phyloP scores from a whole-genome alignment of 2,797 vertebrate genomes.

The Phalanger gymnotis region DNA sequence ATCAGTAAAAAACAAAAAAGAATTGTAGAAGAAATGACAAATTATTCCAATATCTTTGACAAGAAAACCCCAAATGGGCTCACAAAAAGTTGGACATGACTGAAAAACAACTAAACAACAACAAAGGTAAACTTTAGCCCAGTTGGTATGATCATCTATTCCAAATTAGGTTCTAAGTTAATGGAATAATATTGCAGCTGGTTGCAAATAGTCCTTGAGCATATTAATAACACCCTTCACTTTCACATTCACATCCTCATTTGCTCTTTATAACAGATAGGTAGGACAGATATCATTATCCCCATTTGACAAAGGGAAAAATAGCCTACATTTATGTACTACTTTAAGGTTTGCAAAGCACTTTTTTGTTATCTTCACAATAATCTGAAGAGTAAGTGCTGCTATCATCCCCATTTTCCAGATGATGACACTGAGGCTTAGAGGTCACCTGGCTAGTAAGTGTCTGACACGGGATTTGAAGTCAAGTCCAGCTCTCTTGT shows the following conservation, averaged over 20 bases:
- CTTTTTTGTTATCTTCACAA: neutral
- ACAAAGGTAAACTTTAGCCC: neutral
- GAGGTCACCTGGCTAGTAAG: neutral
- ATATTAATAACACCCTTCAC: neutral
- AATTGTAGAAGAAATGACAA: neutral
- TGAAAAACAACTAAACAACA: neutral
- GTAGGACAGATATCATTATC: neutral
- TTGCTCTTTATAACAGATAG: neutral
- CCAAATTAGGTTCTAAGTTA: neutral
- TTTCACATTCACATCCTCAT: neutral
- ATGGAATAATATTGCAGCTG: neutral
- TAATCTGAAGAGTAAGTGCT: neutral
- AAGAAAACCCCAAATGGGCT: neutral
- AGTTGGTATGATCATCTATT: neutral
- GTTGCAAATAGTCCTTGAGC: neutral
- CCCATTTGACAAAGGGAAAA: neutral
- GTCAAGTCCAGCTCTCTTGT: neutral
- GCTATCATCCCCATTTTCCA: neutral
- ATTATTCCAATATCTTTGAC: neutral
- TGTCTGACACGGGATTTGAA: neutral
- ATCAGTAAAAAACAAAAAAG: neutral
- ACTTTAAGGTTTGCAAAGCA: neutral
- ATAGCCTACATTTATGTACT: neutral
- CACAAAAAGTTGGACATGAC: neutral
- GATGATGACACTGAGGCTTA: neutral